These are phyloP conservation scores for Irena cyanogastra DNA, from an alignment of 2,113 vertebrate species.

Conservation along the genomic window DNA sequence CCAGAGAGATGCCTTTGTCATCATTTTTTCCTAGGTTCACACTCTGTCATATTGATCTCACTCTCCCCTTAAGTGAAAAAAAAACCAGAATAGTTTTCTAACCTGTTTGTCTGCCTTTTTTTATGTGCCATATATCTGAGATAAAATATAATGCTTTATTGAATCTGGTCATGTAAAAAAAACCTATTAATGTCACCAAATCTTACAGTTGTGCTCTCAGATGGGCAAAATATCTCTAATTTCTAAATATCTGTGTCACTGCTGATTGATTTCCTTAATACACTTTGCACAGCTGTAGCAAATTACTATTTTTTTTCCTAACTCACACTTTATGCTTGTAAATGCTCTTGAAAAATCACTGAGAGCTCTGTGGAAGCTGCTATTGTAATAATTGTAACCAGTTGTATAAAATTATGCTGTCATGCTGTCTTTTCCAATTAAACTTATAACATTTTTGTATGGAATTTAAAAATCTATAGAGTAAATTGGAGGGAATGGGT, in stretches of 20 bases:
- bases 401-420: conserved; percentile 22
- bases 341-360: conserved; percentile 29
- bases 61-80: neutral
- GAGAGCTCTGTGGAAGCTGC: neutral
- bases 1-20: neutral
- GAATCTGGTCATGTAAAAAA: neutral
- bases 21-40: neutral
- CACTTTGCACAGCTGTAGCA: conserved; percentile 17
- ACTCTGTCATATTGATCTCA: neutral
- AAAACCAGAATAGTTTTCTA: neutral
- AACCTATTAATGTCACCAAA: neutral
- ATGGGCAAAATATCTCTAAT: neutral
- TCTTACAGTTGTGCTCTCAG: neutral
- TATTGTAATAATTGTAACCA: conserved; percentile 23
- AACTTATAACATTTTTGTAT: neutral
- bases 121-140: neutral
- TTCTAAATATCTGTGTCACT: conserved; percentile 20
- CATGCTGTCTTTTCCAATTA: conserved; percentile 44
- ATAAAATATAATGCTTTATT: neutral
- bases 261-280: conserved; percentile 35
- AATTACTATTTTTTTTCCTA: neutral
- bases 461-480: neutral
- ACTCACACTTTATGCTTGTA: neutral
- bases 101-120: neutral
- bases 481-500: conserved; percentile 1